These are phyloP conservation scores for Apostichopus parvimensis DNA, from an alignment of 35 echinoderm and acorn worm genomes.

Conservation along the genomic window DNA sequence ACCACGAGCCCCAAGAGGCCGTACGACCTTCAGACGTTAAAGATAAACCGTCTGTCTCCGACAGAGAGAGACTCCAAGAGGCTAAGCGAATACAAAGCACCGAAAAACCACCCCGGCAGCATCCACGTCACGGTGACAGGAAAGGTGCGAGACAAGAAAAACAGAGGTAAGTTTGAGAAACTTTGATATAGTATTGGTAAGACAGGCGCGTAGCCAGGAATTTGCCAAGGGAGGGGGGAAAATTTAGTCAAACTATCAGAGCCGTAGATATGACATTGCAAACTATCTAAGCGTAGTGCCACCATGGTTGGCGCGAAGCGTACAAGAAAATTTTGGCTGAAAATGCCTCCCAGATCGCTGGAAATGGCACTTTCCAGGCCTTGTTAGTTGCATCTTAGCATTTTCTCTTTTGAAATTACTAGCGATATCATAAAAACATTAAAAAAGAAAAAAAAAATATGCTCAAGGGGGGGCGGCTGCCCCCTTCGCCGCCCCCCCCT, in stretches of 20 bases:
- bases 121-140: conserved; percentile 28
- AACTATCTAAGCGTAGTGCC: too few relatives aligned
- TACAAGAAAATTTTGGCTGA: too few relatives aligned
- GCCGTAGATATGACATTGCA: too few relatives aligned
- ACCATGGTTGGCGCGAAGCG: too few relatives aligned
- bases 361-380: too few relatives aligned
- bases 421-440: too few relatives aligned
- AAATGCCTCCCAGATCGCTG: too few relatives aligned
- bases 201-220: neutral
- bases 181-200: neutral
- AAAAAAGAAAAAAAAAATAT: too few relatives aligned
- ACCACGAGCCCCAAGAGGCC: conserved; percentile 65
- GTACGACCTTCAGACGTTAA: conserved; percentile 2
- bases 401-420: too few relatives aligned
- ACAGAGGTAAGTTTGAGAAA: neutral
- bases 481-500: too few relatives aligned
- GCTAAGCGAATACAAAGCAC: neutral
- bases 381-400: too few relatives aligned
- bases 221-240: neutral
- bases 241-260: neutral
- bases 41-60: neutral
- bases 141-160: neutral
- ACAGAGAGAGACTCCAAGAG: conserved; percentile 17
- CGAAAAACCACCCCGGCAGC: neutral
- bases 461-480: too few relatives aligned